A percentile compares a stretch with the other conserved stretches of the same genome.
Conservation (phyloP, 2,113 vertebrate species). For the Hypocryptadius cinnamomeus region DNA sequence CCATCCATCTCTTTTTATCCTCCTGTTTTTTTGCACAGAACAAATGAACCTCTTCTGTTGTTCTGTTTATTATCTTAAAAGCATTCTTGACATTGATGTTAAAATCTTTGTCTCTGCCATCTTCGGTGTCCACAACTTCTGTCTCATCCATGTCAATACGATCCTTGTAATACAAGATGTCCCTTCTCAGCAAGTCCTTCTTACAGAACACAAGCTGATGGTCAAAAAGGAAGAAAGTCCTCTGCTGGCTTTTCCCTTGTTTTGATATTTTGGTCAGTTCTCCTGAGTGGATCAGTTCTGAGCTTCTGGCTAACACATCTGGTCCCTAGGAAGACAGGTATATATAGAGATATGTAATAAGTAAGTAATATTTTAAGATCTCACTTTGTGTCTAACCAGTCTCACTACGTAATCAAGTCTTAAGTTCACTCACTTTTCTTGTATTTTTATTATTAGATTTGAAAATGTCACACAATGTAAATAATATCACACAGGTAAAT, state of each 20-base stretch:
- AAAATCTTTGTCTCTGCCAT: conserved; percentile 83
- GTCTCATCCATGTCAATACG: conserved; percentile 84
- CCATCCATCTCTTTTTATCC: conserved; percentile 90
- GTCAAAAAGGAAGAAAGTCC: conserved; percentile 95
- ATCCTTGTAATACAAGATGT: conserved; percentile 91
- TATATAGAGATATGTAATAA: neutral
- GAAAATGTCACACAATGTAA: neutral
- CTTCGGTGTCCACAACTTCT: conserved; percentile 78
- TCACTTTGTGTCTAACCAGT: neutral
- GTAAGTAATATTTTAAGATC: neutral
- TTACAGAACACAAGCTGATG: conserved; percentile 96
- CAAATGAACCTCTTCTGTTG: conserved; percentile 78
- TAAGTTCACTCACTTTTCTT: neutral
- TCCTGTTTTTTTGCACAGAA: conserved; percentile 88
- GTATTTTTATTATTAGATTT: neutral
- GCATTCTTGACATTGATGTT: conserved; percentile 83
- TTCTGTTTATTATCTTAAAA: conserved; percentile 78
- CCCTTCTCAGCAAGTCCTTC: conserved; percentile 91
- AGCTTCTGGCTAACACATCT: conserved; percentile 87
- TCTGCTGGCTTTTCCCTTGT: conserved; percentile 91
- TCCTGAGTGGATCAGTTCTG: conserved; percentile 92
- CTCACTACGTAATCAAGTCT: neutral
- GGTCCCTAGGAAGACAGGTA: conserved; percentile 72
- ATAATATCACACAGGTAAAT: neutral
- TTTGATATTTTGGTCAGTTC: conserved; percentile 84